Evolutionary conservation across 2,888 invertebrate species (phyloP), one percentile per base, ranked within the genome.

Genomic region (Rambutsinella grinnellia): DNA sequence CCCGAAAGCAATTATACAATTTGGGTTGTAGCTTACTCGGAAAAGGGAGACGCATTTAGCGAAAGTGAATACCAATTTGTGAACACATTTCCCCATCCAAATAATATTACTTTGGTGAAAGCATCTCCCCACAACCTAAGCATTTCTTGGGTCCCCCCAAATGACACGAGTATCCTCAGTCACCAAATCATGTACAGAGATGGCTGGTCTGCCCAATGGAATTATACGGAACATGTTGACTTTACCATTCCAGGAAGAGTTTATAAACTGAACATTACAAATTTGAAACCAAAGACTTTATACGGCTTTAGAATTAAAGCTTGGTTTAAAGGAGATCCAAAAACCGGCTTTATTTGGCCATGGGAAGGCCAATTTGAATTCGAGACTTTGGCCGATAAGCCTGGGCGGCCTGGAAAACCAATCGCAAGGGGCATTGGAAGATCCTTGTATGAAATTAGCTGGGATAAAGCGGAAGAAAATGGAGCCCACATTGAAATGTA

Each of bases 391-490:
- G 81, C 83, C 0, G 86, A 86, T 78, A 85, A 92, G 15, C 97
- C 96, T 0, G 92, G 92, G 51, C 88, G 91, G 0, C 96, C 96
- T 0, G 94, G 94, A 0, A 88, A 89, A 3, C 93, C 96, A 0
- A 88, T 89, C 13, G 90, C 94, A n/a, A 91, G 92, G 74, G 91
- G 91, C 69, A 89, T 94, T 13, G 91, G 91, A 23, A 91, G 91
- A 23, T 91, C 92, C 23, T 89, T 93, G 23, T 92, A 93, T 84
- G 92, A 94, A 85, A 91, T 95, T 0, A 91, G 90, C 85, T 97
- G 97, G 97, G 89, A 91, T 53, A 90, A 93, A 10, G 92, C 95
- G 0, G 90, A 90, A 79, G 90, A 92, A 15, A 93, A 94, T 85
- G 96, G 96, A 0, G 92, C 93, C 0, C 88, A 90, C n/a, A 89